A percentile compares a stretch with the other conserved stretches of the same genome.
These are phyloP conservation scores for Diorhabda carinulata DNA, from an alignment of 1,140 invertebrate genomes.

Conservation along the genomic window DNA sequence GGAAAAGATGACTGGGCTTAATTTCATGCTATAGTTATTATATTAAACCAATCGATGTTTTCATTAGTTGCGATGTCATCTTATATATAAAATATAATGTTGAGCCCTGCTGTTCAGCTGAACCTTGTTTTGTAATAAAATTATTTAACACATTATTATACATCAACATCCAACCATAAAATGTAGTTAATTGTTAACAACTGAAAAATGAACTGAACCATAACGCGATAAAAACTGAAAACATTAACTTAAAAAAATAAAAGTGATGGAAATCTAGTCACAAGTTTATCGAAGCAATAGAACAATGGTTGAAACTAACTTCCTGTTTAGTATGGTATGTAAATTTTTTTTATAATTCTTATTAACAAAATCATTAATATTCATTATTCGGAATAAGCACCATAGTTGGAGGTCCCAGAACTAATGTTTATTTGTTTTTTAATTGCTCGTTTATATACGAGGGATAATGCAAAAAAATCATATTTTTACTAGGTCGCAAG, in stretches of 20 bases:
- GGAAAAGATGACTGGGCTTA: no score
- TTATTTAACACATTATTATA: neutral
- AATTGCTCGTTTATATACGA: no score
- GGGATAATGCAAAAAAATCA: no score
- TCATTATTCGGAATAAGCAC: neutral
- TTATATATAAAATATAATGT: no score
- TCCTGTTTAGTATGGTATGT: neutral
- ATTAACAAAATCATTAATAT: neutral
- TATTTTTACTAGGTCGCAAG: no score
- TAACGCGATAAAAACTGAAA: neutral
- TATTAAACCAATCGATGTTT: no score
- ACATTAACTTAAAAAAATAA: neutral
- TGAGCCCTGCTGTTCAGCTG: neutral
- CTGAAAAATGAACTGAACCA: neutral
- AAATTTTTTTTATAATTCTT: constrained; percentile 1
- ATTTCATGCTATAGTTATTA: no score
- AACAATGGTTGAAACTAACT: neutral
- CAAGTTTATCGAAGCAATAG: neutral
- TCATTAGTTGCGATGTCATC: no score
- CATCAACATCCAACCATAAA: neutral
- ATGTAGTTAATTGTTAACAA: neutral
- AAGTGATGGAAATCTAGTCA: neutral
- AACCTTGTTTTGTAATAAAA: neutral
- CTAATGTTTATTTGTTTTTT: neutral
- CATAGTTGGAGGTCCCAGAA: neutral